Base-by-base conservation (phyloP, 2,797 vertebrate species). In the Lycodopsis pacificus region DNA sequence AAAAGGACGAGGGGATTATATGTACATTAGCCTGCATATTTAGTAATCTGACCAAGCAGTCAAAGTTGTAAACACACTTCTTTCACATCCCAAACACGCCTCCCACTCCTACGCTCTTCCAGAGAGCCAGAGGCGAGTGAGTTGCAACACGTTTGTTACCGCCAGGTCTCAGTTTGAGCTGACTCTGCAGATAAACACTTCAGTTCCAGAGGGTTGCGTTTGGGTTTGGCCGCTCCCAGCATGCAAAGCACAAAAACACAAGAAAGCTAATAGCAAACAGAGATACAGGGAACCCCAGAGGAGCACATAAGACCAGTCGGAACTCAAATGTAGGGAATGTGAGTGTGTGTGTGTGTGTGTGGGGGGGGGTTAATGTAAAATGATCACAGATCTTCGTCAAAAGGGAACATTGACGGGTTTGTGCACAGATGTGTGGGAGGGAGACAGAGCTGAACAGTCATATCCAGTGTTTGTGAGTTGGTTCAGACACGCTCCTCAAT, bases 401-500 rank as follows among this genome's bases (percentile, higher is more conserved):
- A 15, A 34, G 54, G 79, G 87, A 88, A 92, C 91, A 92, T 86
- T 90, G 88, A 84, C 27, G 73, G 48, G 82, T 87, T 91, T 91
- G 91, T 93, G 86, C 89, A 90, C 90, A 93, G 91, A 92, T 94
- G 91, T 91, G 90, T 93, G 84, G 82, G 88, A 87, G 84, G 66
- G 68, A 79, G 64, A 77, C 80, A 74, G 81, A 84, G 76, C 71
- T 34, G 77, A 87, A 86, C 91, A 89, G 81, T 86, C 74, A 75
- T 64, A 81, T 80, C 44, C 80, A 90, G 76, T 81, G 83, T 86
- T 79, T 80, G 82, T 76, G 72, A 77, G 57, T 73, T 76, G 30
- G 12, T 77, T 88, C 66, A 84, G 80, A 74, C 77, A 71, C 12
- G 4, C 67, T 80, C 8, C 38, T 81, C 44, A 58, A 73, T 86